Base-by-base conservation (phyloP, 1,140 invertebrate genomes). In the Tetramorium alpestre region DNA sequence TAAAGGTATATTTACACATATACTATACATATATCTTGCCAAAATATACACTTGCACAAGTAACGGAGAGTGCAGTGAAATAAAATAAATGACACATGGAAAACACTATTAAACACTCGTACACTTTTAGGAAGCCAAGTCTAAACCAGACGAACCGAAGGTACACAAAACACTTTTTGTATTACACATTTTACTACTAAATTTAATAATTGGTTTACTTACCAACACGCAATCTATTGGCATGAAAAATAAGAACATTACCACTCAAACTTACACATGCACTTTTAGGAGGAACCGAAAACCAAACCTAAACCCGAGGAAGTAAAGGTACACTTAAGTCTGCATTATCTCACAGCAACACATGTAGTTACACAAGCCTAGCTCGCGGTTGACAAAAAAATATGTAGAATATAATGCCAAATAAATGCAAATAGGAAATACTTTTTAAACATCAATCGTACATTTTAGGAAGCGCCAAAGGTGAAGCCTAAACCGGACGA, bases 101-200 rank as follows among this genome's bases (percentile, higher is more conserved):
- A 16, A 38, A 62, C 51, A 56, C 5, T 73, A 75, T 47, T 87
- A 81, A 80, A 80, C 11, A 67, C 75, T 77, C 58, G 13, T 56
- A 70, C 85, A 69, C 58, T 88, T 91, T 87, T 89, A 92, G 90
- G 90, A 90, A 47, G 88, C 58, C 18, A 92, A 90, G 87, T 56
- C 87, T 13, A 93, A 91, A 87, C 77, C 88, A 28, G 87, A 88
- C 56, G 87, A 93, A 92, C 49, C 89, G 3, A 90, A 92, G 91
- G 92, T 93, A 93, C 49, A 85, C 60, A 47, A 86, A 86, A 87
- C 47, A 87, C 18, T 82, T 70, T 28, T 82, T 47, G 13, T 38
- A 47, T 33, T 13, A 58, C 7, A 18, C 28, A 73, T 18, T 47
- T 73, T 73, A 58, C 25, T 47, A 58, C 13, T n/a, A 67, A 77